Evolutionary conservation across 2,888 invertebrate genomes (phyloP), one percentile per base, ranked within the genome.

Genomic region (Drepana falcataria): DNA sequence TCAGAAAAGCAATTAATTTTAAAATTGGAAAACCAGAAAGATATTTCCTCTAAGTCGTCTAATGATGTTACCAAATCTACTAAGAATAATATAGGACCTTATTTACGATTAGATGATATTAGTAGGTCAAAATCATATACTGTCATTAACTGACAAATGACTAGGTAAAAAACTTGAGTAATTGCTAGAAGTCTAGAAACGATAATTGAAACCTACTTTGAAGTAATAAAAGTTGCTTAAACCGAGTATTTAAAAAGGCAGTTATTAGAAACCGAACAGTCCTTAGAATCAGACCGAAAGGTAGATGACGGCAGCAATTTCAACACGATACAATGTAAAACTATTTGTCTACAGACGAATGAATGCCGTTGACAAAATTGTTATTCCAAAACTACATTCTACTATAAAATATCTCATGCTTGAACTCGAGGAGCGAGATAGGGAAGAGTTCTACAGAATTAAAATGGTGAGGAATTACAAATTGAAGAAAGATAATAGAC

Each of bases 391-490:
- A 61, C 71, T 71, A 3, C 59, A 65, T 51, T 53, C 53, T 0
- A 77, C 75, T 0, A 68, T 77, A n/a, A 40, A 48, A 1, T 79
- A 78, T 52, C 76, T 81, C 40, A 0, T 65, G 3, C 48, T 59
- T 9, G 77, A 77, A 57, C 53, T 82, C 6, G 77, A 83, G 63
- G 80, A 81, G 53, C 53, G 68, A 33, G 73, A 63, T 2, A 66
- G 79, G 59, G 79, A 83, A 58, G 79, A 80, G 53, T 64, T 73
- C 49, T 68, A 62, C 48, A 70, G 76, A 60, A 66, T 79, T 2
- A 79, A 77, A 56, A 75, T 68, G 53, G 56, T 71, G 2, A 69
- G 70, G 61, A 61, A 60, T 2, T 64, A 59, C 49, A 70, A 65
- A 9, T 3, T 9, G 44, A 53, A 58, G 57, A 35, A 58, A 54